Evolutionary conservation across 2,113 vertebrate species (phyloP).

Genomic region (Heterotis niloticus): DNA sequence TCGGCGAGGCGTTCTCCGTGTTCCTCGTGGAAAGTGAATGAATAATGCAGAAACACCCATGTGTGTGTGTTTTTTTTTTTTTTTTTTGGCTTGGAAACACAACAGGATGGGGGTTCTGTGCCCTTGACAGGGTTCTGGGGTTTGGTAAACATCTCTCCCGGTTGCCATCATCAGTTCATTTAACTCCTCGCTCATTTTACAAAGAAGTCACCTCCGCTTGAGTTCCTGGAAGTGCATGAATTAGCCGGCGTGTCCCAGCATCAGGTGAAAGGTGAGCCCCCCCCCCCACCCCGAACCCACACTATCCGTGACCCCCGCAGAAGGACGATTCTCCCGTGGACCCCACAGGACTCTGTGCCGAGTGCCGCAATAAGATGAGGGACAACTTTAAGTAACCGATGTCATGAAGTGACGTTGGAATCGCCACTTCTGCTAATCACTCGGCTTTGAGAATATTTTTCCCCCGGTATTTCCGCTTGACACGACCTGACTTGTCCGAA

Average conservation of each 20-base stretch:
- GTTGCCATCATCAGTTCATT: neutral
- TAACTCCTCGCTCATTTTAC: conserved; percentile 11
- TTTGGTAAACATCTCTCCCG: too few relatives aligned
- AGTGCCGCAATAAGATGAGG: neutral
- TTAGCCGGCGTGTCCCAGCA: neutral
- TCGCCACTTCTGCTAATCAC: conserved; percentile 12
- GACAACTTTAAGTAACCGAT: conserved; percentile 9
- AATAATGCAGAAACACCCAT: too few relatives aligned
- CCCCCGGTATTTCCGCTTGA: neutral
- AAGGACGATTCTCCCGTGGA: neutral
- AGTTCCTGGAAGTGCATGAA: neutral
- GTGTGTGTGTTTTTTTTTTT: too few relatives aligned
- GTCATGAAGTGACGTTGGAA: conserved; percentile 11
- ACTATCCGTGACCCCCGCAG: neutral
- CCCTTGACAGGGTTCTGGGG: too few relatives aligned
- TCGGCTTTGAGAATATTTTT: neutral
- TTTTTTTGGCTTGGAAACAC: too few relatives aligned
- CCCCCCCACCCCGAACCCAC: neutral
- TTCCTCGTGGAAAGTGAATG: too few relatives aligned
- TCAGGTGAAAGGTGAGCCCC: neutral
- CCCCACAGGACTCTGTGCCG: neutral
- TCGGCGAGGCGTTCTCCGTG: too few relatives aligned
- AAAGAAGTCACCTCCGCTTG: neutral
- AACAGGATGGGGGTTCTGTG: too few relatives aligned
- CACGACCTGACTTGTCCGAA: neutral